These are phyloP conservation scores for Sthenelais limicola DNA, from an alignment of 2,888 invertebrate species.

Conservation along the genomic window DNA sequence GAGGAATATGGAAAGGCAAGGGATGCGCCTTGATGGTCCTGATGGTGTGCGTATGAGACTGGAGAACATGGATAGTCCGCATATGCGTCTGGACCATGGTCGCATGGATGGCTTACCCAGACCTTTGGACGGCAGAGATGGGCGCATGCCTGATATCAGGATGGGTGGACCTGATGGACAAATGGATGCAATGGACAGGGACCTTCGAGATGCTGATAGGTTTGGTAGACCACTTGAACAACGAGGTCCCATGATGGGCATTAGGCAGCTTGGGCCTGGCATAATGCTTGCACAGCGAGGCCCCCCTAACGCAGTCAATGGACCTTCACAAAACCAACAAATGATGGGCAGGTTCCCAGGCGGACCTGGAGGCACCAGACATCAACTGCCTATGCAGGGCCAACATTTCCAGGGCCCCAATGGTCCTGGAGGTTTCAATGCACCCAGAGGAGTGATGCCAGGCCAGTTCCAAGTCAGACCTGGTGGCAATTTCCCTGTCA, in stretches of 20 bases:
- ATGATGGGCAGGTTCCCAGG: slow-evolving; percentile 12
- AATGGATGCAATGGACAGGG: not conserved
- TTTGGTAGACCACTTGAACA: slow-evolving; percentile 17
- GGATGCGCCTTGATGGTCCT: not conserved
- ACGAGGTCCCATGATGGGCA: slow-evolving; percentile 5
- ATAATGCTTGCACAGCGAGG: slow-evolving; percentile 14
- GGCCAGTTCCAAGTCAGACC: not conserved
- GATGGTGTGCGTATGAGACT: not conserved
- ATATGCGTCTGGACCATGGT: slow-evolving; percentile 7
- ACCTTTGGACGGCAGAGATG: not conserved
- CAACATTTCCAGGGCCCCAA: not conserved
- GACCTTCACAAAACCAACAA: slow-evolving; percentile 11
- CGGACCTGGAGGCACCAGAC: slow-evolving; percentile 9
- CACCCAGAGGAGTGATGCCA: not conserved
- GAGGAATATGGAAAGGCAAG: not conserved
- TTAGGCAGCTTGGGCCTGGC: slow-evolving; percentile 7
- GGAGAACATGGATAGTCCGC: not conserved
- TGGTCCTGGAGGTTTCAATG: slow-evolving; percentile 22
- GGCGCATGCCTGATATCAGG: not conserved
- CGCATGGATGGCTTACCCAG: not conserved
- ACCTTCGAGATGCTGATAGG: not conserved
- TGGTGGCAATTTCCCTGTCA: slow-evolving; percentile 18
- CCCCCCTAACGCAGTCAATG: slow-evolving; percentile 2
- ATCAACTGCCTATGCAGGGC: slow-evolving; percentile 19
- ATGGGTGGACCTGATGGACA: slow-evolving; percentile 21